Evolutionary conservation across 2,797 vertebrate species (phyloP).

Genomic region (Eospalax fontanierii): DNA sequence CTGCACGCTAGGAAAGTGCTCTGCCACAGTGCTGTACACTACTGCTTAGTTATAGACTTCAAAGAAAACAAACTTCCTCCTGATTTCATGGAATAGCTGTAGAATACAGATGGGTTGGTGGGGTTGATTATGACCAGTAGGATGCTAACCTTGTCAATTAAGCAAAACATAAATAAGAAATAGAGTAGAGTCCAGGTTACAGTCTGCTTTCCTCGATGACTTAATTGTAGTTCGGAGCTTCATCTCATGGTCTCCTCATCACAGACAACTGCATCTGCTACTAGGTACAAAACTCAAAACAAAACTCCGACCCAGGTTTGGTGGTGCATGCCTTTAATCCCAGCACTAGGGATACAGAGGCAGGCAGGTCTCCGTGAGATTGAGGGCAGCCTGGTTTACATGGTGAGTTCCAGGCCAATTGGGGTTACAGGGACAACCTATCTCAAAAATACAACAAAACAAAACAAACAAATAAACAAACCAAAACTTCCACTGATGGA

Average conservation of each 20-base stretch:
- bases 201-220: not conserved
- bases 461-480: no score
- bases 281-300: not conserved
- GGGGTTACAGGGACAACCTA: no score
- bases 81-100: not conserved
- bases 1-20: not conserved
- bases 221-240: not conserved
- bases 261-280: not conserved
- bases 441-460: no score
- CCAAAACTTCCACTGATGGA: no score
- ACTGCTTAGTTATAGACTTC: not conserved
- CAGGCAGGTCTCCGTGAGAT: no score
- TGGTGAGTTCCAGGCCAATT: no score
- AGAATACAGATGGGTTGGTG: not conserved
- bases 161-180: conserved; percentile 23
- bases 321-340: no score
- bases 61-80: conserved; percentile 5
- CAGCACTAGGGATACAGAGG: no score
- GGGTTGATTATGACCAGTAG: not conserved
- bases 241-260: not conserved
- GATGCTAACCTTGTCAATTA: not conserved
- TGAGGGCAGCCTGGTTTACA: no score
- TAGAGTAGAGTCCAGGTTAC: not conserved
- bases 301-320: not conserved
- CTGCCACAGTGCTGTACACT: not conserved